A percentile compares a stretch with the other conserved stretches of the same genome.
phyloP scores from a whole-genome alignment of 1,140 invertebrate genomes.

The Brachionus manjavacas region DNA sequence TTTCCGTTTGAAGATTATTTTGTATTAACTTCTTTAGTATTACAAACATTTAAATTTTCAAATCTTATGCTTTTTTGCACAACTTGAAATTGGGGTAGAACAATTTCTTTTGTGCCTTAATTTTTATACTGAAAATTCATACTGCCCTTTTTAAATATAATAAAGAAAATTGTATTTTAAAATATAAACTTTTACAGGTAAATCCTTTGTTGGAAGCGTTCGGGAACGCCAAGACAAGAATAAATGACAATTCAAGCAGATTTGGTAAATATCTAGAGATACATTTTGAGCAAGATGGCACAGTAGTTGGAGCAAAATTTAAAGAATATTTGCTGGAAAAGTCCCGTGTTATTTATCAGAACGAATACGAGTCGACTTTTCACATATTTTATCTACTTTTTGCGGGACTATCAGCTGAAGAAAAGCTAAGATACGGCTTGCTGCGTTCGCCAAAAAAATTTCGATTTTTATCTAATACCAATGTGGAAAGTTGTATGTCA shows the following conservation, averaged over 20 bases:
- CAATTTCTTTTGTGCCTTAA: too few relatives aligned
- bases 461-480: conserved; percentile 24
- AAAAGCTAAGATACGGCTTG: conserved; percentile 60
- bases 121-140: too few relatives aligned
- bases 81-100: too few relatives aligned
- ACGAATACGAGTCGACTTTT: conserved; percentile 62
- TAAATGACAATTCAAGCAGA: conserved; percentile 66
- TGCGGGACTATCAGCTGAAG: conserved; percentile 81
- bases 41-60: too few relatives aligned
- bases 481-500: conserved; percentile 33
- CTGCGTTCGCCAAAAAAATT: conserved; percentile 24
- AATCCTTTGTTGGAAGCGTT: conserved; percentile 57
- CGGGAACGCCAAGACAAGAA: conserved; percentile 72
- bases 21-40: too few relatives aligned
- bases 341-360: conserved; percentile 73
- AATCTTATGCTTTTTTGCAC: too few relatives aligned
- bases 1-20: too few relatives aligned
- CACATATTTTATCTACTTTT: conserved; percentile 58
- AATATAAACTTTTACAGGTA: conserved; percentile 4
- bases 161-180: neutral
- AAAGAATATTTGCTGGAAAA: conserved; percentile 77
- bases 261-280: conserved; percentile 70
- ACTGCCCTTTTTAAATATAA: too few relatives aligned
- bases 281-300: conserved; percentile 74
- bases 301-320: conserved; percentile 79